phyloP scores from a whole-genome alignment of 2,888 invertebrate genomes.

The Rhagium mordax region DNA sequence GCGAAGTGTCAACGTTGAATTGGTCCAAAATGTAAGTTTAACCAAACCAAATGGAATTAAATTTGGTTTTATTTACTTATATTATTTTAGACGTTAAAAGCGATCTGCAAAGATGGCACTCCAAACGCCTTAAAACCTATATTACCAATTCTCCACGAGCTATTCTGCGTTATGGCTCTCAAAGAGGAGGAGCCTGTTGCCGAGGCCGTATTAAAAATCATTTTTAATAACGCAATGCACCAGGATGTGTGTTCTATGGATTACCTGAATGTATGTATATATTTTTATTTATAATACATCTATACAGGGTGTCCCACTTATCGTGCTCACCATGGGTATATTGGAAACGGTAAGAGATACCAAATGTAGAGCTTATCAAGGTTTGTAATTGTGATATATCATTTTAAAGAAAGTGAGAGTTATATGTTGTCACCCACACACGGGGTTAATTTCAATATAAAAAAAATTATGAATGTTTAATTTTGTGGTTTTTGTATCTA shows the following conservation, averaged over 20 bases:
- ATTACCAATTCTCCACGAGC: slow-evolving; percentile 46
- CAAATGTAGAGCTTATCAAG: no score
- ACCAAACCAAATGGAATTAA: background rate
- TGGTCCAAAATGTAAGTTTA: slow-evolving; percentile 40
- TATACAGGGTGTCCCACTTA: no score
- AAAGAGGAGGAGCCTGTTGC: slow-evolving; percentile 45
- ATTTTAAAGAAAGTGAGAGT: no score
- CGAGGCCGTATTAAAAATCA: slow-evolving; percentile 49
- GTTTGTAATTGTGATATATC: no score
- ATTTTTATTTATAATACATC: no score
- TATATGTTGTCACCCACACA: no score
- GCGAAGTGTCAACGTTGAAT: slow-evolving; percentile 37
- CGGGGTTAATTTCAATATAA: no score
- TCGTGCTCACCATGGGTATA: no score
- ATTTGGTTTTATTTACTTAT: background rate
- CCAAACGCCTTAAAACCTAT: slow-evolving; percentile 52
- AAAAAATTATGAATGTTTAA: no score
- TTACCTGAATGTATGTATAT: slow-evolving; percentile 39
- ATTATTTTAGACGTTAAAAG: slow-evolving; percentile 45
- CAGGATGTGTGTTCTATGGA: slow-evolving; percentile 48
- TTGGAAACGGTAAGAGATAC: no score
- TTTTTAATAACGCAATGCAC: slow-evolving; percentile 54
- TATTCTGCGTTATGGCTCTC: slow-evolving; percentile 47
- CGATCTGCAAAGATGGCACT: slow-evolving; percentile 51
- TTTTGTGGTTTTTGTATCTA: no score